Evolutionary conservation across 2,113 vertebrate species (phyloP), one percentile per base, ranked within the genome.

Genomic region (Meles meles): DNA sequence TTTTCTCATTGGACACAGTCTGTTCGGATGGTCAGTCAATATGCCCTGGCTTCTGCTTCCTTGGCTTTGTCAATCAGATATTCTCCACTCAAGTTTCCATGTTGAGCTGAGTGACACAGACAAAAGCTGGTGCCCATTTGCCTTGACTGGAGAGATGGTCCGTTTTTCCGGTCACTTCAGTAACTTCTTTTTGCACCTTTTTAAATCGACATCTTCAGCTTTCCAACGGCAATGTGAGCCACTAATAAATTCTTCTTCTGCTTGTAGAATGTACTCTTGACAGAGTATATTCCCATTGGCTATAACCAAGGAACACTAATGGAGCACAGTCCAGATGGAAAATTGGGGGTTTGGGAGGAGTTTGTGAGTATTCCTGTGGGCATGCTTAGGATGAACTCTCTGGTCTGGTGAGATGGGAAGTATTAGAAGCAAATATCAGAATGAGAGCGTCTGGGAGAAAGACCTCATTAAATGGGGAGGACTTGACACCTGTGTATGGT

Each of bases 401-500:
- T 31, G 44, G 42, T 92, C 65, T 67, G 23, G 69, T 25, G 63
- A 44, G 27, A 31, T 7, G 29, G 27, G 21, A 81, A 59, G n/a
- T 42, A 15, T 13, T 13, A 29, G 23, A 49, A 29, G 6, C 5
- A 21, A 34, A 72, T 8, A 3, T 15, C 11, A 18, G 49, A 39
- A 7, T 39, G 47, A 67, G 42, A 87, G 4, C 25, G 31, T 11
- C 14, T 11, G 18, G 34, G 29, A 84, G 42, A 79, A 79, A 74
- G 57, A 27, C 1, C 17, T 65, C 4, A 5, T 5, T 21, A 37
- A 18, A 69, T 2, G 5, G n/a, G 18, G 11, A 52, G 37, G 29
- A 3, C 17, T 29, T 17, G 11, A 6, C 0, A 8, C n/a, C 7
- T 20, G 27, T 2, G 5, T 25, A 6, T 44, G 57, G 67, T 6